Evolutionary conservation across 64 coral and sea anemone species (phyloP).

Genomic region (Porites lutea): DNA sequence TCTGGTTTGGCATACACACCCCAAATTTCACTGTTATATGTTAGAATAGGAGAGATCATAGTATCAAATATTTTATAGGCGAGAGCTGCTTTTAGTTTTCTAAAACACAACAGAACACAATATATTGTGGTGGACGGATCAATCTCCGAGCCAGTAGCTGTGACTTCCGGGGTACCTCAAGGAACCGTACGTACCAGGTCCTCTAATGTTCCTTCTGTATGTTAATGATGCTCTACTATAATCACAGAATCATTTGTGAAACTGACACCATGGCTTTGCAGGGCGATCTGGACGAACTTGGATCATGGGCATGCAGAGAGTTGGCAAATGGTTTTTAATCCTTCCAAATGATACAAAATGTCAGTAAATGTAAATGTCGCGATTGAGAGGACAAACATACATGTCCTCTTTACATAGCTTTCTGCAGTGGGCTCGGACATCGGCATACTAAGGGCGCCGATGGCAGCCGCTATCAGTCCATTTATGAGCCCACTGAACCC

Average conservation of each 20-base stretch:
- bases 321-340: conserved; percentile 46
- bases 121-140: background rate
- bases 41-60: no score
- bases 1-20: no score
- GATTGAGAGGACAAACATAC: no score
- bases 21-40: no score
- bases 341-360: background rate
- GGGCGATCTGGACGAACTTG: conserved; percentile 44
- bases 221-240: conserved; percentile 30
- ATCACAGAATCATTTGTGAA: background rate
- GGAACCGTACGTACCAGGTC: conserved; percentile 16
- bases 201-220: conserved; percentile 38
- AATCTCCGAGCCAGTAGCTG: background rate
- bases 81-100: no score
- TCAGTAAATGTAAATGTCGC: no score
- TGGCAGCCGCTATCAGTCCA: no score
- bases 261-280: background rate
- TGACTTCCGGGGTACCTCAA: conserved; percentile 53
- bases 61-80: no score
- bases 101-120: background rate
- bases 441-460: no score
- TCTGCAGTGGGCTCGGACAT: no score
- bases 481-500: no score
- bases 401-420: no score
- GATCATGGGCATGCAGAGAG: background rate